Evolutionary conservation across 2,797 vertebrate species (phyloP).

Genomic region (Tapera naevia): DNA sequence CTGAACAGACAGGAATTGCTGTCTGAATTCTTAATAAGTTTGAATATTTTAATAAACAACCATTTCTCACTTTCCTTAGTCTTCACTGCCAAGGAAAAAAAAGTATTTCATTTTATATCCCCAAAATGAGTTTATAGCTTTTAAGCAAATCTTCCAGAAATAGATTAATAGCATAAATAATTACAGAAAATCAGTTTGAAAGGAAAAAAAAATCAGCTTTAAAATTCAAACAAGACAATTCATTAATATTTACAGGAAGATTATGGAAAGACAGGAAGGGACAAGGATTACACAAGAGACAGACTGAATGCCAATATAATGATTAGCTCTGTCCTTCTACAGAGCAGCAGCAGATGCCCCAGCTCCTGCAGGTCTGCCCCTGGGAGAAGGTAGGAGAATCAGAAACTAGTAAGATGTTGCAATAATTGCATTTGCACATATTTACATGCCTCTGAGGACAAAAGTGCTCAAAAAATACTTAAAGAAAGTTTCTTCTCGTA

Average conservation of each 20-base stretch:
- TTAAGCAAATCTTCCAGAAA: not conserved
- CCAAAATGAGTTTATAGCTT: not conserved
- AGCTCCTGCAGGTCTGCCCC: not conserved
- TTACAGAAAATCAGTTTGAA: not conserved
- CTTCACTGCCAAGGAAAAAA: not conserved
- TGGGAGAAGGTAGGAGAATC: not conserved
- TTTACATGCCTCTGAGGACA: not conserved
- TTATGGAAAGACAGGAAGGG: not conserved
- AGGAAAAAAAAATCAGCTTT: not conserved
- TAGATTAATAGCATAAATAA: not conserved
- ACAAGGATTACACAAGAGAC: not conserved
- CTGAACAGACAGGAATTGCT: not conserved
- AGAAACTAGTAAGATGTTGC: not conserved
- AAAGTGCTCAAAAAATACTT: not conserved
- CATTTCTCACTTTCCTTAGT: not conserved
- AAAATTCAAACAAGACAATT: not conserved
- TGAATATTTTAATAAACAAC: not conserved
- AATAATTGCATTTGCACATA: not conserved
- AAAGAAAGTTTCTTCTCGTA: not conserved
- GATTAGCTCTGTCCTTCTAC: not conserved
- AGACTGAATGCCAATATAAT: not conserved
- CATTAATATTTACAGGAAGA: constrained; percentile 9
- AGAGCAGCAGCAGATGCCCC: not conserved
- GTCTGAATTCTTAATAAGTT: constrained; percentile 1
- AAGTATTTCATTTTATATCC: not conserved